These are phyloP conservation scores for Harlomillsia oculata DNA, from an alignment of 1,140 invertebrate genomes.

Conservation along the genomic window DNA sequence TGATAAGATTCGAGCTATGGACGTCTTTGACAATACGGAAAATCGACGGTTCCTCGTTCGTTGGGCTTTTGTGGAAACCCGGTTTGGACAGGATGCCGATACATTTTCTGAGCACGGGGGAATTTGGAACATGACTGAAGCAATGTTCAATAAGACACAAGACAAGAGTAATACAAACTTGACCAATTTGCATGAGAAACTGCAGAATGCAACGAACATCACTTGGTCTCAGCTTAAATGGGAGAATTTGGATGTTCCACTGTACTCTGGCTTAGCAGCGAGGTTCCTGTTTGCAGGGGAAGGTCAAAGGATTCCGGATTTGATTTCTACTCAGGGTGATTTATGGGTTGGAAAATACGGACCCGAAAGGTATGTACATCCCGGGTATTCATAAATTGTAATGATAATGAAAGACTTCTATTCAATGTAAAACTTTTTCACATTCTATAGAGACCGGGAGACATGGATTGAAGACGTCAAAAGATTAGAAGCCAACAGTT, in stretches of 20 bases:
- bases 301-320: neutral
- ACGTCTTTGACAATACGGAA: conserved; percentile 37
- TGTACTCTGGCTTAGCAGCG: conserved; percentile 2
- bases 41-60: neutral
- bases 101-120: conserved; percentile 5
- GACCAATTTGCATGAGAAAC: neutral
- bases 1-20: neutral
- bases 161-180: neutral
- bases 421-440: too few species aligned
- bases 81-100: neutral
- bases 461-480: neutral
- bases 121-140: conserved; percentile 6
- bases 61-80: conserved; percentile 2
- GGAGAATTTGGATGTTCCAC: conserved; percentile 2
- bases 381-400: neutral
- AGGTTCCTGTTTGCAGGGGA: neutral
- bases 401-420: neutral
- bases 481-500: neutral
- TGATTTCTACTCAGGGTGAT: neutral
- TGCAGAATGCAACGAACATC: neutral
- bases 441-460: too few species aligned
- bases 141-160: neutral
- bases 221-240: neutral
- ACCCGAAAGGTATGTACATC: too few species aligned
- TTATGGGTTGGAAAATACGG: neutral